Evolutionary conservation across 2,113 vertebrate species (phyloP).

Genomic region (Myotis davidii): DNA sequence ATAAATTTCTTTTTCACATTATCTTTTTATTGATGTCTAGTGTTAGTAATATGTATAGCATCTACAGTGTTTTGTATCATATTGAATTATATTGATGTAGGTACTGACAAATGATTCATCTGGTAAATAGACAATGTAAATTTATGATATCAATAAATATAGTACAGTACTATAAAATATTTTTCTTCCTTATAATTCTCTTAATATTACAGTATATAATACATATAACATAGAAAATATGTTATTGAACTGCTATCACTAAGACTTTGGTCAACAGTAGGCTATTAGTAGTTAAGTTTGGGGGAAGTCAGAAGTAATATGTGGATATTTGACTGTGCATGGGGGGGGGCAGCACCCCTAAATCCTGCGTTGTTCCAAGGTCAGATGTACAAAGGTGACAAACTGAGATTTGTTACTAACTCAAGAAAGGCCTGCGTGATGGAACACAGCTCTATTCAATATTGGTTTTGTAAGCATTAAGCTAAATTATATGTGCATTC

Average conservation of each 20-base stretch:
- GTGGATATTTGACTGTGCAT: neutral
- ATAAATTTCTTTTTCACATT: neutral
- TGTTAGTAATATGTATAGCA: neutral
- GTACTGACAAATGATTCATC: neutral
- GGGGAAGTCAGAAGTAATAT: neutral
- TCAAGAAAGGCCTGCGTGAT: neutral
- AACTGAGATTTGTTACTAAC: neutral
- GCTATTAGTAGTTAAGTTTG: neutral
- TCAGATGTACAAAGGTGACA: neutral
- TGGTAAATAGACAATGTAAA: neutral
- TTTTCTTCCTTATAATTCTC: neutral
- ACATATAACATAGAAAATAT: neutral
- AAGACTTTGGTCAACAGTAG: neutral
- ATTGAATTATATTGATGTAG: neutral
- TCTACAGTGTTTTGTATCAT: neutral
- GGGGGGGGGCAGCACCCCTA: neutral
- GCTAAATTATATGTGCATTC: neutral
- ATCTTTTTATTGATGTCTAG: neutral
- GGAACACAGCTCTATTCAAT: neutral
- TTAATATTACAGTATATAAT: neutral
- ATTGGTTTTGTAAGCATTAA: neutral
- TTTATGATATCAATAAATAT: neutral
- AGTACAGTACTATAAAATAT: neutral
- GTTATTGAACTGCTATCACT: neutral
- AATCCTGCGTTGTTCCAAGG: neutral